phyloP scores from a whole-genome alignment of 2,888 invertebrate species.

The Unio pictorum region DNA sequence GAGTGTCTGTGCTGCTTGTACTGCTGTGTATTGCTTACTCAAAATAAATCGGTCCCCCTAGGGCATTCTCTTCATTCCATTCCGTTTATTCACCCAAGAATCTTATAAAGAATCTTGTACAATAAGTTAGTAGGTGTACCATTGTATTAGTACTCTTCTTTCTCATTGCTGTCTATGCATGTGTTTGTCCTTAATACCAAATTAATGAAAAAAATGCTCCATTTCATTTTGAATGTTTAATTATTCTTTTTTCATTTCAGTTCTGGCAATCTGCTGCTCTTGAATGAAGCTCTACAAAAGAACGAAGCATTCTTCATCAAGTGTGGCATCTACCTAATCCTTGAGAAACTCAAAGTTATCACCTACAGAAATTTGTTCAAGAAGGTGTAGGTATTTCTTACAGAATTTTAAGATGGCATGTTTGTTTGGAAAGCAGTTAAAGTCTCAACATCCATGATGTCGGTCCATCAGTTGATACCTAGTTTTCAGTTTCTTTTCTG shows the following conservation, averaged over 20 bases:
- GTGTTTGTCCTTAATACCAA: not conserved
- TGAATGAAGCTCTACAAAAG: slow-evolving; percentile 87
- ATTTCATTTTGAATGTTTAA: not conserved
- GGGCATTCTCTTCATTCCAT: too few species aligned
- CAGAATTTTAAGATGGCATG: slow-evolving; percentile 1
- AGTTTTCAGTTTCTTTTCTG: too few species aligned
- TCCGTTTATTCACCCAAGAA: too few species aligned
- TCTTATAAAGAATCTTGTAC: too few species aligned
- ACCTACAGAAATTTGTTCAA: slow-evolving; percentile 97
- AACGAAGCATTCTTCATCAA: slow-evolving; percentile 94
- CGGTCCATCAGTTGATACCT: too few species aligned
- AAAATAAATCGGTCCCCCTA: too few species aligned
- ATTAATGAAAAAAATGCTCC: slow-evolving; percentile 1
- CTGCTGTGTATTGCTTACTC: too few species aligned
- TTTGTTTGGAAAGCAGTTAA: not conserved
- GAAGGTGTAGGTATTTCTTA: slow-evolving; percentile 79
- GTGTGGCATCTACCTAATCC: slow-evolving; percentile 96
- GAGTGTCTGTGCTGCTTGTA: too few species aligned
- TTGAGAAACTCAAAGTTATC: slow-evolving; percentile 95
- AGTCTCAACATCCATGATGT: not conserved
- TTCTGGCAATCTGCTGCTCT: slow-evolving; percentile 87
- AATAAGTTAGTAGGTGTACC: too few species aligned
- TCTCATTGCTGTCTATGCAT: too few species aligned
- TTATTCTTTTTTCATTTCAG: slow-evolving; percentile 55
- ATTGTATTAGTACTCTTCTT: too few species aligned